Percentiles rank a stretch among this genome's conserved stretches.
Evolutionary conservation across 1,140 invertebrate genomes (phyloP).

Genomic region (Cepaea nemoralis): DNA sequence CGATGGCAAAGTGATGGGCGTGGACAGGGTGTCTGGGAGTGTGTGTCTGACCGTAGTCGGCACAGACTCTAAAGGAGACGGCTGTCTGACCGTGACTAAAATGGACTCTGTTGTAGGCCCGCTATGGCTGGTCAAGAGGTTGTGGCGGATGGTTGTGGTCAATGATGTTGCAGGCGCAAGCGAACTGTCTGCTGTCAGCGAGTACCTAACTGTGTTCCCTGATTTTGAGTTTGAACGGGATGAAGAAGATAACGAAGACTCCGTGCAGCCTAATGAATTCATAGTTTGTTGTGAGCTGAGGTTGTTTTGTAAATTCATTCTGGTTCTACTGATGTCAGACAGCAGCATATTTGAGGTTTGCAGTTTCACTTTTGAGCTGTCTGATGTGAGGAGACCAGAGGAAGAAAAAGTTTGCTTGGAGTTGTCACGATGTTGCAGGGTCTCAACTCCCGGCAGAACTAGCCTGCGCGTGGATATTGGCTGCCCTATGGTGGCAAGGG

Average conservation of each 20-base stretch:
- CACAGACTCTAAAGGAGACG: slow-evolving; percentile 25
- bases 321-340: not conserved
- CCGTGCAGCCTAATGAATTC: not conserved
- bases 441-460: not conserved
- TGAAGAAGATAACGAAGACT: not conserved
- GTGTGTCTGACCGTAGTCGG: slow-evolving; percentile 36
- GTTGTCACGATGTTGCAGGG: not conserved
- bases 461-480: not conserved
- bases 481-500: not conserved
- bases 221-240: not conserved
- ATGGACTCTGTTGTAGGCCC: slow-evolving; percentile 19
- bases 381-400: not conserved
- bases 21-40: slow-evolving; percentile 23
- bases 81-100: slow-evolving; percentile 30
- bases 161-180: not conserved
- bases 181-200: not conserved
- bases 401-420: not conserved
- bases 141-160: slow-evolving; percentile 17
- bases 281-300: not conserved
- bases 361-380: not conserved
- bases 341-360: not conserved
- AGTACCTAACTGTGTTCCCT: not conserved
- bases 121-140: not conserved
- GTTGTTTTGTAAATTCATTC: not conserved
- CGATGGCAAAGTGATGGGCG: slow-evolving; percentile 24